Evolutionary conservation across 2,888 invertebrate species (phyloP).

Genomic region (Melieria picta): DNA sequence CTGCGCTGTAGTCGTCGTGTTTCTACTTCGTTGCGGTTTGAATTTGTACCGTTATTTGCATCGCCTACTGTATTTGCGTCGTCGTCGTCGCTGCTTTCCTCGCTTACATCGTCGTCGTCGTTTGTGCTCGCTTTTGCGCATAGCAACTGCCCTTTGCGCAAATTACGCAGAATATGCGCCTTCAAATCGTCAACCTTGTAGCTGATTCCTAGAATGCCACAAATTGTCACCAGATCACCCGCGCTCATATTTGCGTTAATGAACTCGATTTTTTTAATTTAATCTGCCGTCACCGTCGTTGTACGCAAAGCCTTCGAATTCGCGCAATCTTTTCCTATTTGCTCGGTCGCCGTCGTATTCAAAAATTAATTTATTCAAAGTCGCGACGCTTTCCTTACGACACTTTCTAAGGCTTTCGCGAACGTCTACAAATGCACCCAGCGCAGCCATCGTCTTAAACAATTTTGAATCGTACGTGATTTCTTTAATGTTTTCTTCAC

Average conservation of each 20-base stretch:
- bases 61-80: neutral
- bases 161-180: constrained; percentile 7
- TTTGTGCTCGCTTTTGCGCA: neutral
- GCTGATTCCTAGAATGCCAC: constrained; percentile 25
- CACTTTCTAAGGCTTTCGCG: constrained; percentile 20
- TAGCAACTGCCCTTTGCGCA: neutral
- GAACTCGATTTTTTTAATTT: constrained; percentile 26
- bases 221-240: constrained; percentile 30
- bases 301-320: neutral
- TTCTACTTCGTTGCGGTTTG: neutral
- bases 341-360: constrained; percentile 32
- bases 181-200: constrained; percentile 22
- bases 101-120: constrained; percentile 4
- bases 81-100: neutral
- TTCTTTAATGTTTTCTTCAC: too few relatives aligned
- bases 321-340: constrained; percentile 35
- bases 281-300: constrained; percentile 12
- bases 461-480: too few relatives aligned
- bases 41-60: constrained; percentile 1
- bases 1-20: constrained; percentile 13
- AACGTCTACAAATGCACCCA: constrained; percentile 4
- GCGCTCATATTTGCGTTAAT: constrained; percentile 22
- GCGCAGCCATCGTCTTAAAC: neutral
- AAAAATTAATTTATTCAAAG: constrained; percentile 35
- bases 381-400: constrained; percentile 24